A percentile compares a stretch with the other conserved stretches of the same genome.
Conservation (phyloP, 2,888 invertebrate genomes). For the Frankliniella fusca region DNA sequence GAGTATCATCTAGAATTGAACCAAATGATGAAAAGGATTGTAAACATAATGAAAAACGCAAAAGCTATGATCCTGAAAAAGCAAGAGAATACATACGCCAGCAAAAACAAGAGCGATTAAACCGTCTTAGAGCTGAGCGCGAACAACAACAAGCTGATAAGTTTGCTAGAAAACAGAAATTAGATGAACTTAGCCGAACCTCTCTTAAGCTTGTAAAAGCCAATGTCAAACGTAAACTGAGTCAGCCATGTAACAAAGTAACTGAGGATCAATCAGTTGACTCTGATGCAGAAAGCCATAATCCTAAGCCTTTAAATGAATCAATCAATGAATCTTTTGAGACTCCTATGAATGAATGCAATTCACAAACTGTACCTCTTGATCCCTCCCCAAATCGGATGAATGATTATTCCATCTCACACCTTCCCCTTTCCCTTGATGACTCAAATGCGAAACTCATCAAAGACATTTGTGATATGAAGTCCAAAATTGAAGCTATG, state of each 20-base stretch:
- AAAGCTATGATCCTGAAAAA: constrained; percentile 4
- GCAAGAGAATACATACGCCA: background rate
- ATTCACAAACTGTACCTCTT: background rate
- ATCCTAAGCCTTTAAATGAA: background rate
- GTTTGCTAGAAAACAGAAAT: background rate
- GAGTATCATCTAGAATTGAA: background rate
- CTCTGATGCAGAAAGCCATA: background rate
- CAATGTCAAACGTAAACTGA: background rate
- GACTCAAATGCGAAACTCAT: constrained; percentile 5
- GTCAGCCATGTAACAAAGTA: background rate
- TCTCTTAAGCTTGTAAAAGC: constrained; percentile 2
- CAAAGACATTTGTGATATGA: constrained; percentile 9
- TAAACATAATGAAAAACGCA: background rate
- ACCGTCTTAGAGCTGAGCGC: background rate
- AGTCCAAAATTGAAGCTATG: constrained; percentile 4
- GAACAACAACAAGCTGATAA: background rate
- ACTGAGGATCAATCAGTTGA: background rate
- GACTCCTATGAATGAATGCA: background rate
- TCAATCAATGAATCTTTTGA: background rate
- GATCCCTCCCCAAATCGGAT: background rate
- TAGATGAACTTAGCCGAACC: background rate
- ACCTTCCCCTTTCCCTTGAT: background rate
- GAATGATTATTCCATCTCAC: background rate
- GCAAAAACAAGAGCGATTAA: background rate
- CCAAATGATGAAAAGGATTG: background rate